Conservation (phyloP, 2,113 vertebrate species). For the Ginglymostoma cirratum region DNA sequence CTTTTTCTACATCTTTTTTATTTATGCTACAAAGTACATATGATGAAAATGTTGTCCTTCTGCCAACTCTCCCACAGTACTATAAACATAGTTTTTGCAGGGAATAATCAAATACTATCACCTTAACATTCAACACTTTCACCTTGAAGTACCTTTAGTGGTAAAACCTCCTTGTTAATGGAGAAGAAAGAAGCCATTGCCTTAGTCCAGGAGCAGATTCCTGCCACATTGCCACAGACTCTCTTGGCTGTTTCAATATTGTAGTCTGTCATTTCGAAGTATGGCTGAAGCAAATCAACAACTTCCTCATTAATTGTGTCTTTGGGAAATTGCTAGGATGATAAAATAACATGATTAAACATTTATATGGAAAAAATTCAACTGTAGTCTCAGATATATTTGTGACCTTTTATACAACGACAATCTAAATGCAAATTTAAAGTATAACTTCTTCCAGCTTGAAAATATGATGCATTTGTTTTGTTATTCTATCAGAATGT, state of each 20-base stretch:
- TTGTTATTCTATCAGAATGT: not conserved
- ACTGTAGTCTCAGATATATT: not conserved
- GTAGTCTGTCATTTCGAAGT: slow-evolving; percentile 90
- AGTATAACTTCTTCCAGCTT: not conserved
- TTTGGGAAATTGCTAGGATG: slow-evolving; percentile 83
- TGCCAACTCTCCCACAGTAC: not conserved
- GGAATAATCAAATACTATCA: not conserved
- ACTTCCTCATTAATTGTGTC: slow-evolving; percentile 89
- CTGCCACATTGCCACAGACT: slow-evolving; percentile 88
- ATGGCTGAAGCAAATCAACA: slow-evolving; percentile 82
- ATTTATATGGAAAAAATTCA: not conserved
- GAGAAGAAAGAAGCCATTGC: slow-evolving; percentile 89
- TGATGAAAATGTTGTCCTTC: not conserved
- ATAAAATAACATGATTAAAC: slow-evolving; percentile 9
- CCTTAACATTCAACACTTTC: slow-evolving; percentile 2
- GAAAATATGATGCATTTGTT: not conserved
- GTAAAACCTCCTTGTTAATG: slow-evolving; percentile 91
- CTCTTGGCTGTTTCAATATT: slow-evolving; percentile 86
- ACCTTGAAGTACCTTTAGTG: slow-evolving; percentile 71
- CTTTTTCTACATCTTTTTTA: not conserved
- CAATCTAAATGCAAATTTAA: not conserved
- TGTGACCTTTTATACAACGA: not conserved
- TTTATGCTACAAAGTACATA: not conserved
- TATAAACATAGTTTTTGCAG: not conserved
- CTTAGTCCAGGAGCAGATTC: slow-evolving; percentile 92